Percentiles rank a stretch among this genome's conserved stretches.
These are phyloP conservation scores for Raja brachyura DNA, from an alignment of 2,113 vertebrate genomes.

Conservation along the genomic window DNA sequence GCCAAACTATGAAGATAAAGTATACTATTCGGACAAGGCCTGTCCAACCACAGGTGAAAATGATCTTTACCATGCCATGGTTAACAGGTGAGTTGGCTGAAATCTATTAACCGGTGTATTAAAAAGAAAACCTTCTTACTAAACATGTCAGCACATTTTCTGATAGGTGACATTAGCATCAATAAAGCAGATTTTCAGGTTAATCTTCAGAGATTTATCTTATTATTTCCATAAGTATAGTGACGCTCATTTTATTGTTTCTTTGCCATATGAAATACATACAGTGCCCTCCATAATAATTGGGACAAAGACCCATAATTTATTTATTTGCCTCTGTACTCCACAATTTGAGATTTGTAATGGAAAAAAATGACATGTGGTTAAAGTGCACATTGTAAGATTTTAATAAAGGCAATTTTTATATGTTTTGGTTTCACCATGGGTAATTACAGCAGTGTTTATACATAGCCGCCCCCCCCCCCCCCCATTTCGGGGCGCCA, in stretches of 20 bases:
- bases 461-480: no score
- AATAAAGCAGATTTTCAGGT: not conserved
- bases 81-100: conserved; percentile 41
- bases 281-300: no score
- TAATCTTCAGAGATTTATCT: not conserved
- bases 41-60: conserved; percentile 43
- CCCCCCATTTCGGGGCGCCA: no score
- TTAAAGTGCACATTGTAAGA: no score
- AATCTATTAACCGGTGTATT: not conserved
- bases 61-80: conserved; percentile 42
- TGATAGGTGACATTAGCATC: not conserved
- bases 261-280: not conserved
- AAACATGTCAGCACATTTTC: not conserved
- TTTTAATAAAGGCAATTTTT: no score
- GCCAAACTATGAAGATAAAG: conserved; percentile 42
- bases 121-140: not conserved
- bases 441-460: no score
- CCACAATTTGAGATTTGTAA: no score
- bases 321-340: no score
- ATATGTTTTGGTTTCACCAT: no score
- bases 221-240: not conserved
- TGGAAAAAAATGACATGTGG: no score
- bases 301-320: no score
- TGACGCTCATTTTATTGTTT: not conserved
- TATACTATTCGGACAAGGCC: conserved; percentile 43